Conservation (phyloP, 2,797 vertebrate genomes). For the Atherinosoma microstoma region DNA sequence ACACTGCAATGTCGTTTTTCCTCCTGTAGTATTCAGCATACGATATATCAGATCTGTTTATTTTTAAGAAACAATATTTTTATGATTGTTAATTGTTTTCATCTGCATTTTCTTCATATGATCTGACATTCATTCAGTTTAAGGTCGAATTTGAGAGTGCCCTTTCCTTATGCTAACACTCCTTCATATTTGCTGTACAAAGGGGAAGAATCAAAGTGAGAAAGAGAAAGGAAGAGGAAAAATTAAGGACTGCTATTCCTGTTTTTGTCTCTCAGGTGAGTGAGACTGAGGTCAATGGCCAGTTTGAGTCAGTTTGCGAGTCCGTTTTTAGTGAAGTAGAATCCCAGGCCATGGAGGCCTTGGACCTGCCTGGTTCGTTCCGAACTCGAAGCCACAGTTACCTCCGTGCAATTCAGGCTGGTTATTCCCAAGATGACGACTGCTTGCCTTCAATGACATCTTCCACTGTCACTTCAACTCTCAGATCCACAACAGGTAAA, state of each 20-base stretch:
- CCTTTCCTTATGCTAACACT: constrained; percentile 86
- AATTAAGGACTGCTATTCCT: constrained; percentile 94
- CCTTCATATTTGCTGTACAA: constrained; percentile 90
- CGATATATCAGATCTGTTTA: constrained; percentile 41
- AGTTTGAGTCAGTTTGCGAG: constrained; percentile 99
- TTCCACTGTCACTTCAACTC: constrained; percentile 94
- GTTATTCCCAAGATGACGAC: constrained; percentile 99
- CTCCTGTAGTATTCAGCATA: constrained; percentile 37
- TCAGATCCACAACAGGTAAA: constrained; percentile 98
- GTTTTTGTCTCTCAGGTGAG: constrained; percentile 98
- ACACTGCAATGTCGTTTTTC: constrained; percentile 30
- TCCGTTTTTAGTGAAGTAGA: constrained; percentile 99
- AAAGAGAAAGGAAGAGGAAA: constrained; percentile 92
- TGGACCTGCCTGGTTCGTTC: constrained; percentile 99
- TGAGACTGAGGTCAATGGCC: constrained; percentile 99
- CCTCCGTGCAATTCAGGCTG: constrained; percentile 99
- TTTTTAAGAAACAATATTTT: constrained; percentile 66
- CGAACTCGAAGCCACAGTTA: constrained; percentile 99
- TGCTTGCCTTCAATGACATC: constrained; percentile 95
- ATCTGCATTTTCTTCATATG: constrained; percentile 71
- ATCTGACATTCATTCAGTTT: constrained; percentile 81
- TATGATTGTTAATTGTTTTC: constrained; percentile 68
- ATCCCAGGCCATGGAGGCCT: constrained; percentile 99
- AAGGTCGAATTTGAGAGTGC: constrained; percentile 80
- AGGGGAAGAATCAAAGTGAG: constrained; percentile 91